Evolutionary conservation across 1,140 invertebrate species (phyloP).

Genomic region (Psilanteris sp.): DNA sequence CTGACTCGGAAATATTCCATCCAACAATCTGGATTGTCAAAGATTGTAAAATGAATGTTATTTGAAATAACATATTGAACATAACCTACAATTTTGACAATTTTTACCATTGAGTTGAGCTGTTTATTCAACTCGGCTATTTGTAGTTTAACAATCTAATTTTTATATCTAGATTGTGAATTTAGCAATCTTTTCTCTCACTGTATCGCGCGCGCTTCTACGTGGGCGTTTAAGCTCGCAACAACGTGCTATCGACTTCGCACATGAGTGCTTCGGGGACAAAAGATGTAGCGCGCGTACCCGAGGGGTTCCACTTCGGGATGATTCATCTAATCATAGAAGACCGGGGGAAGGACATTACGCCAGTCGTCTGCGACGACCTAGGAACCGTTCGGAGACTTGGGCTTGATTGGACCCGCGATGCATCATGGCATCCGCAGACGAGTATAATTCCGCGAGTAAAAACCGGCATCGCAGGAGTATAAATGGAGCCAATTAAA

Average conservation of each 20-base stretch:
- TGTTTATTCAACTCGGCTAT: too few relatives aligned
- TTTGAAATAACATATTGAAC: too few relatives aligned
- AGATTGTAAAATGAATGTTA: too few relatives aligned
- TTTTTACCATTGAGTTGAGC: too few relatives aligned
- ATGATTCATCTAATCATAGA: slow-evolving; percentile 60
- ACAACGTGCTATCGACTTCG: slow-evolving; percentile 39
- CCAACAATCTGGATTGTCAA: too few relatives aligned
- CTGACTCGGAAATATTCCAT: too few relatives aligned
- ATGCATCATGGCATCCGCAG: slow-evolving; percentile 15
- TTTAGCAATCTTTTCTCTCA: too few relatives aligned
- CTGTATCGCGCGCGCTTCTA: slow-evolving; percentile 1
- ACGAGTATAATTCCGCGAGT: background rate
- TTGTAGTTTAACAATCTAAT: too few relatives aligned
- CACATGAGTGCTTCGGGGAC: slow-evolving; percentile 33
- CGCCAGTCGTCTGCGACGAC: background rate
- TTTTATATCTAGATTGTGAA: too few relatives aligned
- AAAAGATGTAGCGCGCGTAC: slow-evolving; percentile 41
- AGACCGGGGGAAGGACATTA: slow-evolving; percentile 8
- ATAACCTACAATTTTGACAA: too few relatives aligned
- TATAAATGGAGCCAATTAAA: slow-evolving; percentile 55
- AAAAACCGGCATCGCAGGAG: slow-evolving; percentile 20
- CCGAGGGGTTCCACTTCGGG: slow-evolving; percentile 40
- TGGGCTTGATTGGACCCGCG: slow-evolving; percentile 24
- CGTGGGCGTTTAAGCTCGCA: slow-evolving; percentile 30
- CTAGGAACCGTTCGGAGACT: slow-evolving; percentile 1